A percentile compares a stretch with the other conserved stretches of the same genome.
Conservation (phyloP, 2,113 vertebrate species). For the Potamarius usumacintae region DNA sequence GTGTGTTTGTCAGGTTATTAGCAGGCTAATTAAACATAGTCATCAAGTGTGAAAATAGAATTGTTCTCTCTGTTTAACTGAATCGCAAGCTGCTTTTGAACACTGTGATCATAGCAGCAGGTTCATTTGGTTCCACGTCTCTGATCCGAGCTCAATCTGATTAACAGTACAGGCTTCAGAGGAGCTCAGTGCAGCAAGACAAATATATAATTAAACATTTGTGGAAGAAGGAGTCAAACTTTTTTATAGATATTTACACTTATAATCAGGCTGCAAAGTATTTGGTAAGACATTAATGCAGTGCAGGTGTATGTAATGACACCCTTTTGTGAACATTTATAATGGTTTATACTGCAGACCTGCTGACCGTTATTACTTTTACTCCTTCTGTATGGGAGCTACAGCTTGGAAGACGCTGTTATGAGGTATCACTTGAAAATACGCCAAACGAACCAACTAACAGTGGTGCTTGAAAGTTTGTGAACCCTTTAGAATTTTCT, state of each 20-base stretch:
- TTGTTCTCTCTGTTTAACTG: background rate
- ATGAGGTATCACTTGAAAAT: background rate
- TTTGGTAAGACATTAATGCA: background rate
- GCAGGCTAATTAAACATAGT: background rate
- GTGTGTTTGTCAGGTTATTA: background rate
- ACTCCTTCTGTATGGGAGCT: background rate
- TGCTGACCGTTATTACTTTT: background rate
- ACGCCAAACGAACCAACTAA: background rate
- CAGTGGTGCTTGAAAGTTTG: no score
- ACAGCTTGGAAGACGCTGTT: background rate
- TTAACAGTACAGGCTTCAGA: background rate
- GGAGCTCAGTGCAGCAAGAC: background rate
- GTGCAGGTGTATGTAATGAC: background rate
- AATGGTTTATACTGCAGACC: background rate
- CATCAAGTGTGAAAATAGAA: conserved; percentile 26
- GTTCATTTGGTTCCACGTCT: background rate
- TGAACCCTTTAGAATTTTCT: no score
- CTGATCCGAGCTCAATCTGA: conserved; percentile 3
- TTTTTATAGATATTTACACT: background rate
- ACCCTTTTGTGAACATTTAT: background rate
- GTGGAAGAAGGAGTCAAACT: background rate
- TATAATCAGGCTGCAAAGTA: background rate
- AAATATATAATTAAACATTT: background rate
- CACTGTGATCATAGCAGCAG: background rate
- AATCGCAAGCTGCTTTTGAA: background rate